Base-by-base conservation (phyloP, 1,140 invertebrate genomes). In the Adelges cooleyi region DNA sequence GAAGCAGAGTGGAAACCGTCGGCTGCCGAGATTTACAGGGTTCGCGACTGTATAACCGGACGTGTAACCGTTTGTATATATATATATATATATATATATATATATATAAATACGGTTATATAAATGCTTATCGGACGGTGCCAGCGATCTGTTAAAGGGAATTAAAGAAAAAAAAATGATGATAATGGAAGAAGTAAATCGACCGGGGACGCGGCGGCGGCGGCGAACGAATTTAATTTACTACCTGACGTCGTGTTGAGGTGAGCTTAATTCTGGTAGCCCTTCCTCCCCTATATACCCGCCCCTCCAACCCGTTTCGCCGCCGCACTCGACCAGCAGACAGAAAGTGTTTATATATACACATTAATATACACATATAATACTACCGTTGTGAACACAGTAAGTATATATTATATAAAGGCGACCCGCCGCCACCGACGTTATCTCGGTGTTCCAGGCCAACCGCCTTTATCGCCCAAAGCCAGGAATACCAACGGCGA, bases 371-470 rank as follows among this genome's bases (percentile, higher is more conserved):
- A 53, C 20, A 11, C 11, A 33, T 6, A 33, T 33, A 33, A 15
- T 10, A n/a, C 36, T 1, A 15, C 3, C 40, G 20, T 33, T 40
- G 20, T 56, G n/a, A n/a, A n/a, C n/a, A n/a, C n/a, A n/a, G n/a
- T n/a, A n/a, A n/a, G n/a, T n/a, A n/a, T n/a, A n/a, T n/a, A n/a
- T n/a, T n/a, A n/a, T n/a, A 56, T 44, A 62, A 46, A 46, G 40
- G 54, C 54, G 38, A 46, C 54, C 54, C 53, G 29, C 29, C 52
- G 33, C 38, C 53, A 20, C 52, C 52, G 33, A 33, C 38, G 54
- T 62, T 62, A 62, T 62, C 54, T 62, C 54, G 38, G 54, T 40
- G 54, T 62, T 62, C 54, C 54, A 62, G 54, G 54, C 54, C 54
- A 62, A 62, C 54, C 54, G 54, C 54, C 54, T 62, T 62, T 62